These are phyloP conservation scores for Caligus rogercresseyi DNA, from an alignment of 1,140 invertebrate species.

Conservation along the genomic window DNA sequence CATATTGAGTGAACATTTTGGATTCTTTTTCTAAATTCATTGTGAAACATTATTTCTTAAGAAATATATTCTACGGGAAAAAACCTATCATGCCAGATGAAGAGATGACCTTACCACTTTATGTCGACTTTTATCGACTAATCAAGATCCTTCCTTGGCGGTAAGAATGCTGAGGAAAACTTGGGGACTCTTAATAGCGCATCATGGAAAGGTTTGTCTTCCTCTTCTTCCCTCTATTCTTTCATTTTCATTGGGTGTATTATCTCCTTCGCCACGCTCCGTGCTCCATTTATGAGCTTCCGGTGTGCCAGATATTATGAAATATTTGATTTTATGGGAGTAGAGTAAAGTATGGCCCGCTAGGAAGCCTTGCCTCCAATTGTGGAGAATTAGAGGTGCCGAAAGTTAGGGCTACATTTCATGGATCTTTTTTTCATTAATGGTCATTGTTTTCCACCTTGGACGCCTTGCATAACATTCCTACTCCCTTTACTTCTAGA, in stretches of 20 bases:
- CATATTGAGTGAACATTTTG: slow-evolving; percentile 98
- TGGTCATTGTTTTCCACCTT: background rate
- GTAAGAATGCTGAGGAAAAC: background rate
- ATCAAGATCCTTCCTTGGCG: background rate
- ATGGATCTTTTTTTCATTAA: background rate
- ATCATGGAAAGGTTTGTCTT: background rate
- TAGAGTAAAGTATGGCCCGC: background rate
- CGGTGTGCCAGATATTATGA: background rate
- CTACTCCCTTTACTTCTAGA: background rate
- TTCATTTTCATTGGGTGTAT: background rate
- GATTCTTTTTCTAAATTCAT: slow-evolving; percentile 91
- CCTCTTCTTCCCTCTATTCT: background rate
- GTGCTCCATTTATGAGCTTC: background rate
- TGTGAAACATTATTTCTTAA: background rate
- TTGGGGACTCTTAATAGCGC: background rate
- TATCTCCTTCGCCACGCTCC: background rate
- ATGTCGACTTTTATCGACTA: background rate
- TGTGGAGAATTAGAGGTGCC: background rate
- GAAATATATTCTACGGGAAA: background rate
- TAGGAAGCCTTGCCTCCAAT: background rate
- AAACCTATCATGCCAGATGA: background rate
- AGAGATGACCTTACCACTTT: background rate
- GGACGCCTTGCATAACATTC: background rate
- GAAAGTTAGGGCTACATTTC: background rate
- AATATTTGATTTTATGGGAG: background rate